phyloP scores from a whole-genome alignment of 1,140 invertebrate species.

The Tetragonula clypearis region DNA sequence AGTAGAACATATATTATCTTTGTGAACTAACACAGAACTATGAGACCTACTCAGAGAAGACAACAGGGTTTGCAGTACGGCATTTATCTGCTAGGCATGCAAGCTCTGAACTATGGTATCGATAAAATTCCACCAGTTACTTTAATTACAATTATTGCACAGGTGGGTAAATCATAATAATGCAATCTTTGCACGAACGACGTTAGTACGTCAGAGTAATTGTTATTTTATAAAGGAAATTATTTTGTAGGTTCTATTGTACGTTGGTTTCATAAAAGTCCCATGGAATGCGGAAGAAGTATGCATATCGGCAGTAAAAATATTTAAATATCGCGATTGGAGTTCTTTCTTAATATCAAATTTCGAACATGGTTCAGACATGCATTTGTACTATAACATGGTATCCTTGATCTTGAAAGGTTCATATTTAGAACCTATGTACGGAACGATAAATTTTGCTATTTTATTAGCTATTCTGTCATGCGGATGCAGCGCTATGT shows the following conservation, averaged over 20 bases:
- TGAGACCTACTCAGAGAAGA: constrained; percentile 74
- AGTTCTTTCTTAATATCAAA: constrained; percentile 83
- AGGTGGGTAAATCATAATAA: constrained; percentile 73
- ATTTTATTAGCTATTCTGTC: constrained; percentile 83
- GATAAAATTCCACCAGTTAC: constrained; percentile 86
- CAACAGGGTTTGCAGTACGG: constrained; percentile 76
- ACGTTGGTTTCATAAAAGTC: constrained; percentile 80
- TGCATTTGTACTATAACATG: constrained; percentile 91
- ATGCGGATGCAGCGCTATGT: constrained; percentile 82
- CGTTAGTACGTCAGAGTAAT: background rate
- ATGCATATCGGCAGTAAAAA: constrained; percentile 84
- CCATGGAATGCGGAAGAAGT: constrained; percentile 83
- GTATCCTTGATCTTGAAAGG: constrained; percentile 87
- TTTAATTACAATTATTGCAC: constrained; percentile 80
- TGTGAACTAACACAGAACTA: constrained; percentile 39
- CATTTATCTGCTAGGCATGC: constrained; percentile 72
- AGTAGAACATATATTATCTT: background rate
- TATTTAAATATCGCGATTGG: constrained; percentile 83
- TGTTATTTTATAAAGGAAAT: background rate
- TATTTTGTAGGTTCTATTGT: constrained; percentile 79
- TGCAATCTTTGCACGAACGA: background rate
- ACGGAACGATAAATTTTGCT: constrained; percentile 84
- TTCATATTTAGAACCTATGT: constrained; percentile 82
- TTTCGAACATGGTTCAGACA: constrained; percentile 87
- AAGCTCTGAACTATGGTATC: constrained; percentile 82